Evolutionary conservation across 2,888 invertebrate genomes (phyloP).

Genomic region (Orthosia gracilis): DNA sequence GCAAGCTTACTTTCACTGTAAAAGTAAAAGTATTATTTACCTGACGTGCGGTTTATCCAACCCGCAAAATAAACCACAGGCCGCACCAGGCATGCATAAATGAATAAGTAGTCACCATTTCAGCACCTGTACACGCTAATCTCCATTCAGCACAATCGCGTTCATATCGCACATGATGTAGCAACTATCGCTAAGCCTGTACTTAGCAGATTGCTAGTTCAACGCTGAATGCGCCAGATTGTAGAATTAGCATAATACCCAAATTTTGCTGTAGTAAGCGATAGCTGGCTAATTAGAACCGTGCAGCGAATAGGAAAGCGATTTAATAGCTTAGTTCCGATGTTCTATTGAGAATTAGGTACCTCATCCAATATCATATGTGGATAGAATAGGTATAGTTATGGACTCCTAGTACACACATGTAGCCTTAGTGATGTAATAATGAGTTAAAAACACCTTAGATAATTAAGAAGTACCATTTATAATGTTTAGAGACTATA

Average conservation of each 20-base stretch:
- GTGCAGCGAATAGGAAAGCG: slow-evolving; percentile 59
- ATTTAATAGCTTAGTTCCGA: slow-evolving; percentile 54
- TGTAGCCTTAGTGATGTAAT: not conserved
- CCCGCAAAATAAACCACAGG: slow-evolving; percentile 6
- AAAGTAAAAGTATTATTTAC: slow-evolving; percentile 7
- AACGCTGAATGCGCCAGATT: slow-evolving; percentile 62
- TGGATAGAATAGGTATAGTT: not conserved
- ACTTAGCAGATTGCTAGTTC: slow-evolving; percentile 66
- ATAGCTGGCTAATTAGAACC: slow-evolving; percentile 60
- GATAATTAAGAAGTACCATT: not conserved
- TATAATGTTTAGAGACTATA: not conserved
- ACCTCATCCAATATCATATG: slow-evolving; percentile 7
- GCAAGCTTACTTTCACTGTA: not conserved
- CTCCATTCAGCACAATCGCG: slow-evolving; percentile 51
- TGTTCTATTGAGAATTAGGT: slow-evolving; percentile 40
- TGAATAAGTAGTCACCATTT: slow-evolving; percentile 37
- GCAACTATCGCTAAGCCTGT: slow-evolving; percentile 63
- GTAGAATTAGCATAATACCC: slow-evolving; percentile 65
- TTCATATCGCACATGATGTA: slow-evolving; percentile 60
- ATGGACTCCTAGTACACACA: not conserved
- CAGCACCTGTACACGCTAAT: slow-evolving; percentile 40
- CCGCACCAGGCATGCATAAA: slow-evolving; percentile 55
- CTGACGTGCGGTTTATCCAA: not conserved
- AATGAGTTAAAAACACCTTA: not conserved
- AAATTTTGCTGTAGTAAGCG: slow-evolving; percentile 65